phyloP scores from a whole-genome alignment of 2,113 vertebrate species.

The Laticauda colubrina region DNA sequence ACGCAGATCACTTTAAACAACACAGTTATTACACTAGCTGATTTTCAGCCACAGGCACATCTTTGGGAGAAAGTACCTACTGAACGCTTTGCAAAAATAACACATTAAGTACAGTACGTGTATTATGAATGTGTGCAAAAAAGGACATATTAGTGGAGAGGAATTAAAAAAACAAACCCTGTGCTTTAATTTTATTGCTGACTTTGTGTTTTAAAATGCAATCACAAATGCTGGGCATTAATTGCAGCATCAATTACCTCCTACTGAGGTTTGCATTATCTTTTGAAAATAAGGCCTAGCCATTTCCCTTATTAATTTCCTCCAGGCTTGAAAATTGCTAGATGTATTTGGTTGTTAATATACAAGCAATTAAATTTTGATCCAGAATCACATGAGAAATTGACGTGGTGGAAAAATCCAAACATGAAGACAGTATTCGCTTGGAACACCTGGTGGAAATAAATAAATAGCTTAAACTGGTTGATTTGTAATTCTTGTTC shows the following conservation, averaged over 20 bases:
- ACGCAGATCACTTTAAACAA: conserved; percentile 8
- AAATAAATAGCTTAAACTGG: not conserved
- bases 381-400: not conserved
- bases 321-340: not conserved
- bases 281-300: not conserved
- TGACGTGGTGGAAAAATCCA: not conserved
- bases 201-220: not conserved
- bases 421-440: not conserved
- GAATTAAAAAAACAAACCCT: not conserved
- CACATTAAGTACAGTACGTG: not conserved
- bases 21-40: conserved; percentile 22
- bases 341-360: not conserved
- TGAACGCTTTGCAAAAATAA: not conserved
- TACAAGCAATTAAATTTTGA: not conserved
- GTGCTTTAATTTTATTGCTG: not conserved
- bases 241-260: not conserved
- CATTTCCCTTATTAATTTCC: not conserved
- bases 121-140: not conserved
- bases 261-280: not conserved
- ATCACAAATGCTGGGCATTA: not conserved
- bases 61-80: not conserved
- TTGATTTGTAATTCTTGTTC: not conserved
- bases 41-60: not conserved
- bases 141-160: not conserved
- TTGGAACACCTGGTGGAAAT: not conserved